Base-by-base conservation (phyloP, 2,113 vertebrate species). In the Pseudois nayaur region DNA sequence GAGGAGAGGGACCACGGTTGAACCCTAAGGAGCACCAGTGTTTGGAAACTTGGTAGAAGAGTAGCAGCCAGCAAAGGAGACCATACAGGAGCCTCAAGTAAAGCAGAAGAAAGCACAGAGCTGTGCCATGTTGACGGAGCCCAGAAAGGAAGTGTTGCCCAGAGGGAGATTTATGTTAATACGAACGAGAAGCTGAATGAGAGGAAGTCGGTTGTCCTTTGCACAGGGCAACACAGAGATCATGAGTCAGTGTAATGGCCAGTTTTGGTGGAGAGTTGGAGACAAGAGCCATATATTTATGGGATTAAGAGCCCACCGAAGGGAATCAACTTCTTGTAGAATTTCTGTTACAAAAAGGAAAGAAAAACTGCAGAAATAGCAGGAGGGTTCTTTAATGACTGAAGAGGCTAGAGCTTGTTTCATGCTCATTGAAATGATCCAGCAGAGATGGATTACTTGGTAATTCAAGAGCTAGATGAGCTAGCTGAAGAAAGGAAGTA, bases 241-340 rank as follows among this genome's bases (percentile, higher is more conserved):
- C 74, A 10, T 0, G 0, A 3, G 57, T 6, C n/a, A 57, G 76
- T 11, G 21, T n/a, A 4, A 54, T 2, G 29, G 45, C 27, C 7
- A 15, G 27, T n/a, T 74, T 48, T 11, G 23, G 15, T 19, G 13
- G 17, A 60, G 27, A 14, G 17, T 17, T 83, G 4, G 52, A 45
- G 43, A n/a, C 33, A 36, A 50, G 33, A 82, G 21, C 11, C 54
- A 8, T 11, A 54, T 21, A 29, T 52, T 60, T 29, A 59, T 19
- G 59, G 31, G 40, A 57, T 57, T 19, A 82, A 5, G 59, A 40
- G 9, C 67, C 40, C 67, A 31, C 12, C 8, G 1, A 27, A 67
- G 31, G 14, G 11, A 36, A 81, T 17, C 36, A 13, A 2, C 17
- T 71, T 27, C 55, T 52, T 43, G 27, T 6, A 57, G 85, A 89